Conservation (phyloP, 2,113 vertebrate species). For the Pseudorhombus dupliciocellatus region DNA sequence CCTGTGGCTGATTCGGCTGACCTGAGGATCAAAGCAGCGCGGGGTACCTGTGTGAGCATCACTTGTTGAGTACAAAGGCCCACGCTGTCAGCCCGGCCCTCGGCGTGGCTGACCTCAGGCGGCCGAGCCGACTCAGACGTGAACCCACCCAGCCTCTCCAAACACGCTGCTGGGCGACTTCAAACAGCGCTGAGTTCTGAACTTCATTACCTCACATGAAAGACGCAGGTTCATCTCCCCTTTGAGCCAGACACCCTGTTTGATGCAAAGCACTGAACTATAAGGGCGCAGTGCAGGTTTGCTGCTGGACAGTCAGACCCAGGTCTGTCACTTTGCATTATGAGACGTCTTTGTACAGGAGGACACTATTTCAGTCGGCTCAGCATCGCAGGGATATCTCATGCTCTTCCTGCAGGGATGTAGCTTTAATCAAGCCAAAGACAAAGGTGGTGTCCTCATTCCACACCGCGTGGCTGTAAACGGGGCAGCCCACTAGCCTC, state of each 20-base stretch:
- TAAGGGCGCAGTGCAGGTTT: slow-evolving; percentile 18
- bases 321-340: slow-evolving; percentile 21
- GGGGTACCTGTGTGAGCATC: slow-evolving; percentile 60
- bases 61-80: slow-evolving; percentile 69
- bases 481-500: neutral
- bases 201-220: slow-evolving; percentile 76
- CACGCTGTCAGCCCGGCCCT: slow-evolving; percentile 45
- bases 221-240: slow-evolving; percentile 54
- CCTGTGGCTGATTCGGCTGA: slow-evolving; percentile 52
- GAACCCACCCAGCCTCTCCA: slow-evolving; percentile 60
- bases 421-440: neutral
- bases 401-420: neutral
- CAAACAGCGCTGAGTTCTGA: slow-evolving; percentile 56
- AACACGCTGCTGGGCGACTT: slow-evolving; percentile 65
- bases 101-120: slow-evolving; percentile 47
- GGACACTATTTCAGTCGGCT: neutral
- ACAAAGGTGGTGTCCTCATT: slow-evolving; percentile 3
- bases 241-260: slow-evolving; percentile 49
- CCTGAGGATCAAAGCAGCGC: slow-evolving; percentile 66
- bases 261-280: slow-evolving; percentile 68
- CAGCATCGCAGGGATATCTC: neutral
- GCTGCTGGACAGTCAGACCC: neutral
- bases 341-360: neutral
- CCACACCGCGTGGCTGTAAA: neutral
- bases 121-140: slow-evolving; percentile 32